phyloP scores from a whole-genome alignment of 2,797 vertebrate genomes.

The Sebastes glaucus region DNA sequence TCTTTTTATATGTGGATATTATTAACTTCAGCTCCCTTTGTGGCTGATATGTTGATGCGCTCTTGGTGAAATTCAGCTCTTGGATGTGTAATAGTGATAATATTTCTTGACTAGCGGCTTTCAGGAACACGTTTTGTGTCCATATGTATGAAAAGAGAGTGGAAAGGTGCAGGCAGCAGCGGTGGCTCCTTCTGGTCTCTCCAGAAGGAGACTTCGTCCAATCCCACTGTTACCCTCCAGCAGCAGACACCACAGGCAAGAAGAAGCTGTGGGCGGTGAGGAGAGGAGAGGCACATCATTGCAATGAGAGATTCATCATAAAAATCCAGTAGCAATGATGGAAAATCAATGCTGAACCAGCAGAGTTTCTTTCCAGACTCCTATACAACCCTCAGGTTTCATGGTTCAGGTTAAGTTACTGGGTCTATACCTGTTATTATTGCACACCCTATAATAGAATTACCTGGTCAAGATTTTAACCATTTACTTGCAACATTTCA shows the following conservation, averaged over 20 bases:
- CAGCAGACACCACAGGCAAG: neutral
- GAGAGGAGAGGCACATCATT: neutral
- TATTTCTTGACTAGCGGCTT: neutral
- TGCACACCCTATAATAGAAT: neutral
- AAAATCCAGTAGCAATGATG: constrained; percentile 4
- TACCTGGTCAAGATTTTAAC: neutral
- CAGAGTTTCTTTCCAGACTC: neutral
- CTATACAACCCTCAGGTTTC: neutral
- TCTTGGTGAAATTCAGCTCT: constrained; percentile 35
- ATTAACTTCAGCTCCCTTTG: constrained; percentile 50
- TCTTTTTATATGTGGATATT: constrained; percentile 36
- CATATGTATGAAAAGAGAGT: constrained; percentile 1
- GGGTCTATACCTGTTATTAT: neutral
- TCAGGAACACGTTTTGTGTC: neutral
- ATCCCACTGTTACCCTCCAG: constrained; percentile 16
- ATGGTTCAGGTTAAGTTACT: neutral
- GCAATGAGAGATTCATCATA: constrained; percentile 5
- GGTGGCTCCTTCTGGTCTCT: constrained; percentile 12
- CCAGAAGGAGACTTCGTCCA: constrained; percentile 20
- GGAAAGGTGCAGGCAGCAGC: neutral
- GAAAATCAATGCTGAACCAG: neutral
- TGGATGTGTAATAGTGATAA: neutral
- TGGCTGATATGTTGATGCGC: constrained; percentile 46
- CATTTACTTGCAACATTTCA: neutral
- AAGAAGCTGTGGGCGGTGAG: constrained; percentile 19